Percentiles rank a stretch among this genome's conserved stretches.
Evolutionary conservation across 2,888 invertebrate species (phyloP).

Genomic region (Noctuana brunneofusca): DNA sequence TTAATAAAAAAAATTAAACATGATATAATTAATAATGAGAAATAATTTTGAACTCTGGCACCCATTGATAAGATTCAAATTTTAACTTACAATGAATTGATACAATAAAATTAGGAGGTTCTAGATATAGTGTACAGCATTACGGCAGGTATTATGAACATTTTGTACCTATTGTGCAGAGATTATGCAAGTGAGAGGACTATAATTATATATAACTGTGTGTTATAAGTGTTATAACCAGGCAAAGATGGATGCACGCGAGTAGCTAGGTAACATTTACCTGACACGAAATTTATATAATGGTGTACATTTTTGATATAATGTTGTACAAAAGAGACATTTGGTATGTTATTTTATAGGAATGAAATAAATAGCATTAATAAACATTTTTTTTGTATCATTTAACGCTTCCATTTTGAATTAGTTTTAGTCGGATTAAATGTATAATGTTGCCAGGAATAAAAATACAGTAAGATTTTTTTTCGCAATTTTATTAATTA

Average conservation of each 20-base stretch:
- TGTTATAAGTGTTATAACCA: slow-evolving; percentile 60
- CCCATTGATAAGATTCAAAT: slow-evolving; percentile 37
- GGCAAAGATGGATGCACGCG: slow-evolving; percentile 58
- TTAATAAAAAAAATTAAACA: too few relatives aligned
- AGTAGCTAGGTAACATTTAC: slow-evolving; percentile 81
- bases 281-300: slow-evolving; percentile 81
- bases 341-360: slow-evolving; percentile 85
- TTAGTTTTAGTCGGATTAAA: too few relatives aligned
- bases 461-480: slow-evolving; percentile 30
- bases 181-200: slow-evolving; percentile 69
- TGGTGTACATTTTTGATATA: slow-evolving; percentile 84
- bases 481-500: slow-evolving; percentile 66
- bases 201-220: slow-evolving; percentile 71
- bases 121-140: slow-evolving; percentile 75
- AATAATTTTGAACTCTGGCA: slow-evolving; percentile 30
- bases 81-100: slow-evolving; percentile 55
- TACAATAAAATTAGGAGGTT: slow-evolving; percentile 56
- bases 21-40: neutral
- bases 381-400: slow-evolving; percentile 58
- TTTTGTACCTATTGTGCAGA: slow-evolving; percentile 62
- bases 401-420: slow-evolving; percentile 33
- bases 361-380: slow-evolving; percentile 84
- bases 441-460: neutral
- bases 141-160: slow-evolving; percentile 53
- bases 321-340: slow-evolving; percentile 84